These are phyloP conservation scores for Hemichromis elongatus DNA, from an alignment of 2,113 vertebrate genomes.

Conservation along the genomic window DNA sequence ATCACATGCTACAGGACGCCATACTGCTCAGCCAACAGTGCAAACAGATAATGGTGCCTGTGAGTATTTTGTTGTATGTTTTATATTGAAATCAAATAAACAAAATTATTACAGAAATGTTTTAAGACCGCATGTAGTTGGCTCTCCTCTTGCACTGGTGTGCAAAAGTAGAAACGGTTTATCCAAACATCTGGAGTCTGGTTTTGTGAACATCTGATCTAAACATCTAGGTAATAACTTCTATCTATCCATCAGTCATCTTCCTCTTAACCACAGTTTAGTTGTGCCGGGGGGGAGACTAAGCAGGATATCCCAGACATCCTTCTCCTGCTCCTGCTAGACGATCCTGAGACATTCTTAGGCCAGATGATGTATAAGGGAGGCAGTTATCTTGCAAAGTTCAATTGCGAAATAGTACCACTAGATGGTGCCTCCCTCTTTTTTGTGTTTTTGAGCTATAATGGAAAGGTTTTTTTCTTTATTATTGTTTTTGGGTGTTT, in stretches of 20 bases:
- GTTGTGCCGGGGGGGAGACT: background rate
- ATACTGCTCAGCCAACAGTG: conserved; percentile 82
- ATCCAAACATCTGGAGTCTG: background rate
- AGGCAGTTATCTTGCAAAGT: background rate
- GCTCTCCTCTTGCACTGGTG: background rate
- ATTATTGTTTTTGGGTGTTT: background rate
- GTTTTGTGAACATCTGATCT: background rate
- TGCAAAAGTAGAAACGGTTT: background rate
- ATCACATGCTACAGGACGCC: conserved; percentile 92
- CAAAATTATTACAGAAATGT: background rate
- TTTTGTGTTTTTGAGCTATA: background rate
- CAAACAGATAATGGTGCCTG: conserved; percentile 98
- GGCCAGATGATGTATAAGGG: background rate
- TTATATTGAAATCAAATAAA: background rate
- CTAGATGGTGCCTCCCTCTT: fast-evolving
- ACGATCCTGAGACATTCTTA: no score
- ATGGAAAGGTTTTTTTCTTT: background rate
- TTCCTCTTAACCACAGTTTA: background rate
- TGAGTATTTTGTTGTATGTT: conserved; percentile 75
- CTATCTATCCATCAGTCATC: background rate
- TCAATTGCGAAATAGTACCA: background rate
- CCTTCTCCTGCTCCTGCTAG: no score
- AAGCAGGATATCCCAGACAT: background rate
- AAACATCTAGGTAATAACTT: background rate
- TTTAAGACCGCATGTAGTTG: background rate